Conservation (phyloP, 2,113 vertebrate species). For the Callocephalon fimbriatum region DNA sequence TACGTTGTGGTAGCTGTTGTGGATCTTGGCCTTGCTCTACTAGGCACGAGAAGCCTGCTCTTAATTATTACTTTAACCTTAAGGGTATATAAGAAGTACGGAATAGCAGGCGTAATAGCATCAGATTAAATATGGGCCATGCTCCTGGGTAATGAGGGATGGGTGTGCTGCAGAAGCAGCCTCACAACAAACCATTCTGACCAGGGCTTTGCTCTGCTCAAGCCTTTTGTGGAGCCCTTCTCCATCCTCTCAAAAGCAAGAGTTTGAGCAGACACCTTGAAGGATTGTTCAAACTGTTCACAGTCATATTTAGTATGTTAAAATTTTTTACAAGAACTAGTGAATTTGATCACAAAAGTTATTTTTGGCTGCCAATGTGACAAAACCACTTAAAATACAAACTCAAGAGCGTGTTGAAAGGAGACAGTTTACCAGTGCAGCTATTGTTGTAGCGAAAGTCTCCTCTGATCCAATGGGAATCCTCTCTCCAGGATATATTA, state of each 20-base stretch:
- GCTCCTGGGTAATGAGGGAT: background rate
- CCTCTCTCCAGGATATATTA: background rate
- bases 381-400: constrained; percentile 55
- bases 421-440: background rate
- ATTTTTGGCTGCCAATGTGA: constrained; percentile 50
- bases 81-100: background rate
- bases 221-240: background rate
- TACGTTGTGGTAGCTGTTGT: background rate
- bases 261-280: background rate
- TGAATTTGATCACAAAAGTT: constrained; percentile 60
- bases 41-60: background rate
- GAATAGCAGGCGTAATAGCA: background rate
- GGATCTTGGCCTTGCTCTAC: background rate
- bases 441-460: constrained; percentile 43
- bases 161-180: background rate
- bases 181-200: accelerated
- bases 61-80: constrained; percentile 68
- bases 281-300: background rate
- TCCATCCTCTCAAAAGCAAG: background rate
- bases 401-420: constrained; percentile 48
- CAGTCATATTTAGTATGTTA: background rate
- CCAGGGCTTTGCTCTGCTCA: background rate
- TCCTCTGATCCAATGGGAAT: background rate
- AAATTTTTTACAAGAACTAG: constrained; percentile 32
- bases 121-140: background rate